Percentiles rank a stretch among this genome's conserved stretches.
These are phyloP conservation scores for Erebia ligea DNA, from an alignment of 2,888 invertebrate genomes.

Conservation along the genomic window DNA sequence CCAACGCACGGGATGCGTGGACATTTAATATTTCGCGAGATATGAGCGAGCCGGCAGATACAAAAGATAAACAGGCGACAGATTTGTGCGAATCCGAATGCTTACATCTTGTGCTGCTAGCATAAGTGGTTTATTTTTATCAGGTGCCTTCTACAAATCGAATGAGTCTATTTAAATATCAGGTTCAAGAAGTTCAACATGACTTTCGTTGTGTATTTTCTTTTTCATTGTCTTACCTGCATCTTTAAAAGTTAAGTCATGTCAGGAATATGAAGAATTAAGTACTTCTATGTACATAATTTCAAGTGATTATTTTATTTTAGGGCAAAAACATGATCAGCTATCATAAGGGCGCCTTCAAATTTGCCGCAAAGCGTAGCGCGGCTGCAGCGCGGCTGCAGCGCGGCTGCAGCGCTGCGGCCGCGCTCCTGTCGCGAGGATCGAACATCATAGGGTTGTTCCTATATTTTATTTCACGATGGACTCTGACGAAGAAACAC, in stretches of 20 bases:
- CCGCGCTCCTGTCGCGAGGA: too few species aligned
- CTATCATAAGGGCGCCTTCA: too few species aligned
- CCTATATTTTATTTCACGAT: too few species aligned
- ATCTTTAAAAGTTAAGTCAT: background rate
- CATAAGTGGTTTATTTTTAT: conserved; percentile 34
- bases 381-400: too few species aligned
- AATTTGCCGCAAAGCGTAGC: too few species aligned
- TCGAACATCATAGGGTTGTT: too few species aligned
- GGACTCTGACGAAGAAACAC: too few species aligned
- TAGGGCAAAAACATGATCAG: too few species aligned
- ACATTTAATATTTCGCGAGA: conserved; percentile 56
- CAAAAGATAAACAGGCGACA: conserved; percentile 49
- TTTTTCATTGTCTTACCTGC: background rate
- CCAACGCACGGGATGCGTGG: conserved; percentile 42
- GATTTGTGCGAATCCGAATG: conserved; percentile 51
- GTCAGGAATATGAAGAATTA: too few species aligned
- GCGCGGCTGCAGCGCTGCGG: too few species aligned
- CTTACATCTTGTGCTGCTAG: conserved; percentile 36
- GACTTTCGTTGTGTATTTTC: background rate
- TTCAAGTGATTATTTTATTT: too few species aligned
- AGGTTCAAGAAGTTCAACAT: background rate
- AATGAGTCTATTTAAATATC: conserved; percentile 18
- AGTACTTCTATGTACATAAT: too few species aligned
- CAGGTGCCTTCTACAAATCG: conserved; percentile 2
- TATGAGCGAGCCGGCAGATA: conserved; percentile 48